These are phyloP conservation scores for Auanema freiburgensis DNA, from an alignment of 2,888 invertebrate species.

Conservation along the genomic window DNA sequence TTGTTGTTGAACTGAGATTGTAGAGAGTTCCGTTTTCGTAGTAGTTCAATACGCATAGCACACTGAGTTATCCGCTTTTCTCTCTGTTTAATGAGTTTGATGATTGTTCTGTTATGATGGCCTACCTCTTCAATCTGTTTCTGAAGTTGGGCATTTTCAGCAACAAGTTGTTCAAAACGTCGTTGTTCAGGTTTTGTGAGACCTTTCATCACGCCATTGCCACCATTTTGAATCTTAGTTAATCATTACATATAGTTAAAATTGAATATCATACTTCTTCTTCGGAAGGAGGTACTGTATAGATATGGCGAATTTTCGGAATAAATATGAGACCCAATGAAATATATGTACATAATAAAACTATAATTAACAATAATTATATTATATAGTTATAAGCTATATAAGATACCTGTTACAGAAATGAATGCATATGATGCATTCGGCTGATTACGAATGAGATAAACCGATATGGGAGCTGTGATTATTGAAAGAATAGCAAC, in stretches of 20 bases:
- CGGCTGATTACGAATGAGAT: constrained; percentile 95
- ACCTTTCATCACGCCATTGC: constrained; percentile 25
- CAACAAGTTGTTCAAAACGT: constrained; percentile 84
- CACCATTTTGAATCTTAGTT: constrained; percentile 29
- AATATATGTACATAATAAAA: constrained; percentile 95
- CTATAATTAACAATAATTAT: constrained; percentile 65
- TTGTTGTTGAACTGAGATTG: constrained; percentile 1
- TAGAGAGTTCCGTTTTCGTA: constrained; percentile 5
- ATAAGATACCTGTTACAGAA: constrained; percentile 73
- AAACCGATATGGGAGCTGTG: constrained; percentile 88
- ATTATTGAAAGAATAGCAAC: constrained; percentile 95
- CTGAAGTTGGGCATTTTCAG: constrained; percentile 94
- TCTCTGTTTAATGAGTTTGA: constrained; percentile 33
- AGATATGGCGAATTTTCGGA: constrained; percentile 86
- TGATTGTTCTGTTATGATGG: not conserved
- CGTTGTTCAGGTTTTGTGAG: constrained; percentile 73
- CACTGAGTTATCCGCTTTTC: constrained; percentile 47
- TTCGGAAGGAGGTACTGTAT: constrained; percentile 42
- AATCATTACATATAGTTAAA: not conserved
- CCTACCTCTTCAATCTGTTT: constrained; percentile 75
- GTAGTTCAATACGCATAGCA: constrained; percentile 33
- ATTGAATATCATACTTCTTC: constrained; percentile 25
- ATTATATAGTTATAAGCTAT: not conserved
- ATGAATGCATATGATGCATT: constrained; percentile 97
- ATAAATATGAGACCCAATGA: constrained; percentile 98